These are phyloP conservation scores for Paradoxurus hermaphroditus DNA, from an alignment of 2,113 vertebrate genomes.

Conservation along the genomic window DNA sequence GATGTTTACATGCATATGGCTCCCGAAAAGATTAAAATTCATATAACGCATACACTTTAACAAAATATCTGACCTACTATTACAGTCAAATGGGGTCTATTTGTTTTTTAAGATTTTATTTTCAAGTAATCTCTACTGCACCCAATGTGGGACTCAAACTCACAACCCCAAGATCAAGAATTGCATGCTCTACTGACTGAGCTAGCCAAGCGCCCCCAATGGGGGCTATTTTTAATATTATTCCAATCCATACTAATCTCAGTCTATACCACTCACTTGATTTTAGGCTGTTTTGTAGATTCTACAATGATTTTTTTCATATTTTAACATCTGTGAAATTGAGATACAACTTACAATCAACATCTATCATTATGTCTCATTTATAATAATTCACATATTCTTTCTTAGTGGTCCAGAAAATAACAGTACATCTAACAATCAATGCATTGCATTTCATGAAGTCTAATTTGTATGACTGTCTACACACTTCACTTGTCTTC, in stretches of 20 bases:
- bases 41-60: background rate
- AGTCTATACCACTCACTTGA: background rate
- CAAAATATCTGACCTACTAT: background rate
- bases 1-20: background rate
- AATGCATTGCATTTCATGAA: background rate
- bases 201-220: background rate
- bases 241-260: background rate
- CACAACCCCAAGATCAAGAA: background rate
- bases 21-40: background rate
- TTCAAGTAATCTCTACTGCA: background rate
- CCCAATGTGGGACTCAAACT: background rate
- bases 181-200: background rate
- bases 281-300: background rate
- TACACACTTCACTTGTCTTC: background rate
- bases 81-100: background rate
- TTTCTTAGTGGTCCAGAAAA: background rate
- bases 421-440: background rate
- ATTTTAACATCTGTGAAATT: conserved; percentile 1
- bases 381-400: background rate
- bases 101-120: background rate
- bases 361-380: background rate
- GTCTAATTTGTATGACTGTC: background rate
- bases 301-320: background rate
- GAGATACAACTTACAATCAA: background rate
- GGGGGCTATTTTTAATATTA: background rate